Percentiles rank a stretch among this genome's conserved stretches.
Conservation (phyloP, 1,140 invertebrate genomes). For the Drosophila jambulina region DNA sequence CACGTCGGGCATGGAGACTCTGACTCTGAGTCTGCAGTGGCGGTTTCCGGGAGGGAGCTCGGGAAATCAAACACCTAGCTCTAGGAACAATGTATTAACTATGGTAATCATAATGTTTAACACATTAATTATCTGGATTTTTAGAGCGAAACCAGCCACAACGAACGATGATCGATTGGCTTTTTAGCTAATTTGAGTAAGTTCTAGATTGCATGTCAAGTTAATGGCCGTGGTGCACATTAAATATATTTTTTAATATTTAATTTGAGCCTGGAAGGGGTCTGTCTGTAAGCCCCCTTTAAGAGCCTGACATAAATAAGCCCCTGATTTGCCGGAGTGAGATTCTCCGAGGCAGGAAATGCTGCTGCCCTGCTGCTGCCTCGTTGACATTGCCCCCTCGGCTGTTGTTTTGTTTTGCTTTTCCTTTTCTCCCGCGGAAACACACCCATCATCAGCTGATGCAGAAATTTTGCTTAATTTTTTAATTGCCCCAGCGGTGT, state of each 20-base stretch:
- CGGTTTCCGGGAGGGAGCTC: constrained; percentile 6
- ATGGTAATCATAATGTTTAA: constrained; percentile 8
- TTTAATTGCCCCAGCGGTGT: constrained; percentile 64
- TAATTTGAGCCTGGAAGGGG: background rate
- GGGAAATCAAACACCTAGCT: constrained; percentile 6
- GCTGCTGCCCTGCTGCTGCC: constrained; percentile 42
- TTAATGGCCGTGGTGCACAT: background rate
- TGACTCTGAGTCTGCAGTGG: constrained; percentile 15
- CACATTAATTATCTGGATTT: constrained; percentile 13
- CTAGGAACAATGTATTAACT: constrained; percentile 18
- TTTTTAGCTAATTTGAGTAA: constrained; percentile 8
- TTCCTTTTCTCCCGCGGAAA: background rate
- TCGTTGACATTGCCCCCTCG: constrained; percentile 65
- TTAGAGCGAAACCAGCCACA: constrained; percentile 5
- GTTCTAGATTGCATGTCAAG: constrained; percentile 9
- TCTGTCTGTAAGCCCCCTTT: background rate
- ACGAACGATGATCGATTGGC: constrained; percentile 8
- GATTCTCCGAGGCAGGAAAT: constrained; percentile 56
- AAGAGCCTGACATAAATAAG: background rate
- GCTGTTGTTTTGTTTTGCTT: background rate
- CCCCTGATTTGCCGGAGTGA: constrained; percentile 2
- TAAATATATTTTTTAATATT: constrained; percentile 1
- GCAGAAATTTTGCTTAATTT: constrained; percentile 72
- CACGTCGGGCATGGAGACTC: background rate
- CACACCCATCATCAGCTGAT: constrained; percentile 51